phyloP scores from a whole-genome alignment of 2,113 vertebrate genomes.

The Malurus alboscapulatus region DNA sequence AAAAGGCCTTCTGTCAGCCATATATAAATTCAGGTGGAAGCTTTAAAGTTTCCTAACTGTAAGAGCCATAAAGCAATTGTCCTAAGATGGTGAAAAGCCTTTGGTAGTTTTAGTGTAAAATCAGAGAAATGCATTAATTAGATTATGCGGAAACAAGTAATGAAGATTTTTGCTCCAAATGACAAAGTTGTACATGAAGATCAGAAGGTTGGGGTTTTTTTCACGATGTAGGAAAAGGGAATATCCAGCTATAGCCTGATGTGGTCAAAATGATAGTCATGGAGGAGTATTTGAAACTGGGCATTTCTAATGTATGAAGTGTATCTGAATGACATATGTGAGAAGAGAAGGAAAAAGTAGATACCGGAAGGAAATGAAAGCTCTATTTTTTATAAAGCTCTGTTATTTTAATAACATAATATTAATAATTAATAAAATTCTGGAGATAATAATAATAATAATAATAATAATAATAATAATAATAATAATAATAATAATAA shows the following conservation, averaged over 20 bases:
- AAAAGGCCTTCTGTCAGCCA: not conserved
- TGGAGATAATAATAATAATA: too few relatives aligned
- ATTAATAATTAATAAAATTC: too few relatives aligned
- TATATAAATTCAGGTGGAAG: not conserved
- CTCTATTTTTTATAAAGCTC: too few relatives aligned
- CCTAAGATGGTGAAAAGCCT: not conserved
- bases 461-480: too few relatives aligned
- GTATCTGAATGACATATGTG: not conserved
- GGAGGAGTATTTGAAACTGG: not conserved
- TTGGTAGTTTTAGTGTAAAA: not conserved
- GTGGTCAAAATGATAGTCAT: not conserved
- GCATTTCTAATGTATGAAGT: not conserved
- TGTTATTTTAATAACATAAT: too few relatives aligned
- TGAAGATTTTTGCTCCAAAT: not conserved
- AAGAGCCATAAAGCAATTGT: not conserved
- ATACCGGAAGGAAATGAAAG: not conserved
- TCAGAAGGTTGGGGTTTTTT: not conserved
- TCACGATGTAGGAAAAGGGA: not conserved
- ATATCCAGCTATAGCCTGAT: not conserved
- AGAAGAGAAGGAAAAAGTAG: not conserved
- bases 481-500: too few relatives aligned
- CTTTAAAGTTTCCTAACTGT: not conserved
- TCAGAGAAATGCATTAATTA: not conserved
- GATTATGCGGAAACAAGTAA: not conserved
- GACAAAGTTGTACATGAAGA: not conserved